Base-by-base conservation (phyloP, 2,113 vertebrate genomes). In the Platichthys flesus region DNA sequence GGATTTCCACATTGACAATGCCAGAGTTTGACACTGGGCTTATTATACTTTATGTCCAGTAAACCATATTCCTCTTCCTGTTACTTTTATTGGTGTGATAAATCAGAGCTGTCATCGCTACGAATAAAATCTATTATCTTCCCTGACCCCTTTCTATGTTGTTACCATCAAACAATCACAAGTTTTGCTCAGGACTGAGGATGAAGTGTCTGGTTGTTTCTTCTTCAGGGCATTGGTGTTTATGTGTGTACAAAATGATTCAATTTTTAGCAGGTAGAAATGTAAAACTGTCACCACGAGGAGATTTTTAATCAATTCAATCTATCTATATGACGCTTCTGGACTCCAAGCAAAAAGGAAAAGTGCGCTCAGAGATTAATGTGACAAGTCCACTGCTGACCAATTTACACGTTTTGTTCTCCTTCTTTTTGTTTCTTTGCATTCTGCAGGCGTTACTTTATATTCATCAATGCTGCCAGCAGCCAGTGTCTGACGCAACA, bases 51-150 rank as follows among this genome's bases (percentile, higher is more conserved):
- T 35, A 66, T 28, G 59, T 79, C 55, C 21, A 62, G 20, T 55
- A 24, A 69, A 64, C 23, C 58, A 13, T 26, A 55, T 67, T 68
- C n/a, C 4, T 40, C n/a, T 67, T 78, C 42, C 63, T 72, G 67
- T 57, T 73, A 51, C 24, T 58, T 66, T 82, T 66, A 79, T 77
- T 81, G 49, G 20, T 79, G 24, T 45, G 45, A 78, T 78, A 72
- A 78, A 78, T 84, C 45, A 45, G 13, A 16, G 16, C 23, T 72
- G 60, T 60, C 35, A 26, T 23, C 47, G 42, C 12, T 18, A 18
- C 62, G 14, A 78, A 60, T 21, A 74, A 20, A 8, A 28, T 35
- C 9, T 16, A 47, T 66, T 45, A 60, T 18, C 26, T 15, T 21
- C 1, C 8, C 12, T 13, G 40, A 42, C 40, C 21, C 21, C 15